These are phyloP conservation scores for Threskiornis aethiopicus DNA, from an alignment of 2,797 vertebrate genomes.

Conservation along the genomic window DNA sequence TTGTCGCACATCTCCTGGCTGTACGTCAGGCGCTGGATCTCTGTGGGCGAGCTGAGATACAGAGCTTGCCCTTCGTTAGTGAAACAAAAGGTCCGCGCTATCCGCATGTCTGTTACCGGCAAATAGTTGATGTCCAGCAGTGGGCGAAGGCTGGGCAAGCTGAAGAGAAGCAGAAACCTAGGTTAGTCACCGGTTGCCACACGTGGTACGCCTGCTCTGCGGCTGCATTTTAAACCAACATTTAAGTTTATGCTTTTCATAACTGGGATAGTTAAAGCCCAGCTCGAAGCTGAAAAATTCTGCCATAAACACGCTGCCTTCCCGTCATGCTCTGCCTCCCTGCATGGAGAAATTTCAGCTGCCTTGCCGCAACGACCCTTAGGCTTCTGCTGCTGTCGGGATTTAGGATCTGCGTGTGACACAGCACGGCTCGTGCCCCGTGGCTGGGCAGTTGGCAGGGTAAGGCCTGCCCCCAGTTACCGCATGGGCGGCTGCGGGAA, in stretches of 20 bases:
- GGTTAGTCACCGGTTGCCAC: background rate
- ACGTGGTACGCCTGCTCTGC: background rate
- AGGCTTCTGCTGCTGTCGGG: background rate
- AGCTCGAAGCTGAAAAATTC: background rate
- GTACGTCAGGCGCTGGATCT: constrained; percentile 96
- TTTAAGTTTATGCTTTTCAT: background rate
- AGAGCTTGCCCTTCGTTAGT: constrained; percentile 94
- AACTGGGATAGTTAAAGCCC: background rate
- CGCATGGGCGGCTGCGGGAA: background rate
- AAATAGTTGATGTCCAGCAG: constrained; percentile 95
- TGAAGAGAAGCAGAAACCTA: constrained; percentile 60
- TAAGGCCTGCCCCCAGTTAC: background rate
- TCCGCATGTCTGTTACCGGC: constrained; percentile 96
- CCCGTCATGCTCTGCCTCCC: background rate
- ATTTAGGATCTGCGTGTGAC: background rate
- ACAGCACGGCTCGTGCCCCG: fast-evolving
- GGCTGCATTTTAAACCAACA: background rate
- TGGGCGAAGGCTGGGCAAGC: constrained; percentile 94
- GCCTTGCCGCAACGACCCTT: background rate
- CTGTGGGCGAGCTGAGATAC: constrained; percentile 95
- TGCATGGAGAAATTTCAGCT: background rate
- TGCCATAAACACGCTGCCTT: background rate
- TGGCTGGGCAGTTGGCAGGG: background rate
- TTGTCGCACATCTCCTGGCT: constrained; percentile 98
- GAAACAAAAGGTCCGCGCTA: constrained; percentile 98